phyloP scores from a whole-genome alignment of 2,888 invertebrate species.

The Entomobrya multifasciata region DNA sequence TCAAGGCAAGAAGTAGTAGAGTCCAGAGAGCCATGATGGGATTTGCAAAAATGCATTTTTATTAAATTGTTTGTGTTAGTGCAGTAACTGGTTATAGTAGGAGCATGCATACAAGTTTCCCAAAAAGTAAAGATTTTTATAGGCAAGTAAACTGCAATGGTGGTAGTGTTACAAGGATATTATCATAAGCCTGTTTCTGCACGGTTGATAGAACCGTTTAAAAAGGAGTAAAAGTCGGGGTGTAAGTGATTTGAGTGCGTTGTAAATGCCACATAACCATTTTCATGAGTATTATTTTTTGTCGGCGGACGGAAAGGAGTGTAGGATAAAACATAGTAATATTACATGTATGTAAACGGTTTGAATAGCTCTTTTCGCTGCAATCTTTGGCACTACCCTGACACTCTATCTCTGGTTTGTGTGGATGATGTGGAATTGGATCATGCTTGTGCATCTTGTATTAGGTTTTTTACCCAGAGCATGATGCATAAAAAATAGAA shows the following conservation, averaged over 20 bases:
- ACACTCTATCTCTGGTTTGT: slow-evolving; percentile 33
- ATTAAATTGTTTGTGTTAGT: not conserved
- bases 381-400: slow-evolving; percentile 66
- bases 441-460: not conserved
- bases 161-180: slow-evolving; percentile 12
- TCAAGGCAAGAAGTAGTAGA: not conserved
- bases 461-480: not conserved
- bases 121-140: not conserved
- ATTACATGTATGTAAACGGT: slow-evolving; percentile 12
- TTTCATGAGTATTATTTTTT: slow-evolving; percentile 76
- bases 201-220: slow-evolving; percentile 75
- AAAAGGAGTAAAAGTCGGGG: slow-evolving; percentile 77
- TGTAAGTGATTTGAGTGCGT: slow-evolving; percentile 77
- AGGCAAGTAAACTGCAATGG: too few relatives aligned
- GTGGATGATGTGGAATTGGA: not conserved
- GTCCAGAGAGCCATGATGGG: not conserved
- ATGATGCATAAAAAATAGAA: slow-evolving; percentile 14
- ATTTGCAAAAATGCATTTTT: slow-evolving; percentile 35
- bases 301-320: slow-evolving; percentile 24
- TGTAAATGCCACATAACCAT: slow-evolving; percentile 79
- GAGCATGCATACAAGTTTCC: not conserved
- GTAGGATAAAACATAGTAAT: slow-evolving; percentile 13
- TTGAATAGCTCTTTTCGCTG: not conserved
- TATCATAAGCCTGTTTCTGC: slow-evolving; percentile 34
- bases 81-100: too few relatives aligned